phyloP scores from a whole-genome alignment of 2,888 invertebrate species.

The Callimorpha dominula region DNA sequence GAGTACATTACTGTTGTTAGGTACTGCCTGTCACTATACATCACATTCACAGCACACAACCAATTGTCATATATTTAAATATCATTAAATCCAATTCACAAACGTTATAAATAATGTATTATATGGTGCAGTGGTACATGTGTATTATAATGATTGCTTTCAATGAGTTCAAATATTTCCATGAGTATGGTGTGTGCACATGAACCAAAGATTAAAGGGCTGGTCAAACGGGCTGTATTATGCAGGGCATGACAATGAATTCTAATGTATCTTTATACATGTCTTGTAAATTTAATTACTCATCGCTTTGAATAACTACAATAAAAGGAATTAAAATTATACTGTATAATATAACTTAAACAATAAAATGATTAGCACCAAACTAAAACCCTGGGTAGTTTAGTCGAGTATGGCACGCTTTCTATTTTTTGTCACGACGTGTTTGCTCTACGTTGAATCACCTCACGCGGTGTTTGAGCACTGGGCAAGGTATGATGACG shows the following conservation, averaged over 20 bases:
- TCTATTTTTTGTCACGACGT: no score
- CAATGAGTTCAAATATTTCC: slow-evolving; percentile 27
- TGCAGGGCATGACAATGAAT: not conserved
- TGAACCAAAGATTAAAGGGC: slow-evolving; percentile 18
- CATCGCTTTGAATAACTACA: not conserved
- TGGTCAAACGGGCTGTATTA: not conserved
- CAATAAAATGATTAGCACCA: no score
- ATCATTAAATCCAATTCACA: slow-evolving; percentile 39
- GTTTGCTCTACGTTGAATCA: no score
- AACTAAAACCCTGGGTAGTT: no score
- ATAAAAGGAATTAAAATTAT: not conserved
- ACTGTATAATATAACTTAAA: not conserved
- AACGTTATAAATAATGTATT: slow-evolving; percentile 55
- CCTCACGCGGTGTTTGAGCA: no score
- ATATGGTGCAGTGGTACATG: slow-evolving; percentile 50
- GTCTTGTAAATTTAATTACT: not conserved
- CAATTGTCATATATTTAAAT: slow-evolving; percentile 40
- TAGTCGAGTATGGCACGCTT: no score
- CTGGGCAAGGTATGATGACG: no score
- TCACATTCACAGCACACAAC: slow-evolving; percentile 37
- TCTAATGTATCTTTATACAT: not conserved
- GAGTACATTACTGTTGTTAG: slow-evolving; percentile 83
- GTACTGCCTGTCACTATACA: slow-evolving; percentile 14
- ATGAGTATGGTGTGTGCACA: slow-evolving; percentile 32
- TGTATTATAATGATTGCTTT: slow-evolving; percentile 40